Percentiles rank a stretch among this genome's conserved stretches.
Conservation (phyloP, 1,140 invertebrate genomes). For the Pseudoatta argentina region DNA sequence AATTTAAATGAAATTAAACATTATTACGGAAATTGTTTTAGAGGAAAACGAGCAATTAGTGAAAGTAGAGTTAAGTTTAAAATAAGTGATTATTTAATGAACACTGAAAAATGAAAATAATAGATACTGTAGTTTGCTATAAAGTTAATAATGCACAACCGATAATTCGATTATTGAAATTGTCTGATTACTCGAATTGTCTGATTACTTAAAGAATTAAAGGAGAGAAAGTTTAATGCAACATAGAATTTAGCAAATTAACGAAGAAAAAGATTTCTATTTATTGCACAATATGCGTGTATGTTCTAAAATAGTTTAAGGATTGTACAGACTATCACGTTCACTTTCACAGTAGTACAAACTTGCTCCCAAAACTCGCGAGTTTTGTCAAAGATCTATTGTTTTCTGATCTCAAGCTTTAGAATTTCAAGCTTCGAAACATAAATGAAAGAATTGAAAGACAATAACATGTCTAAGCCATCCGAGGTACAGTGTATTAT, state of each 20-base stretch:
- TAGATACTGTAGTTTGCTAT: neutral
- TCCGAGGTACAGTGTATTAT: neutral
- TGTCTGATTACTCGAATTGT: neutral
- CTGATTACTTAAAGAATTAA: neutral
- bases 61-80: neutral
- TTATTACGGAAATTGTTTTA: neutral
- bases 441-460: constrained; percentile 34
- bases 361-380: constrained; percentile 40
- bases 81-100: neutral
- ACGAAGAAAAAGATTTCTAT: neutral
- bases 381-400: constrained; percentile 49
- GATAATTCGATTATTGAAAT: neutral
- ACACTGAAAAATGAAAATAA: constrained; percentile 2
- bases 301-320: constrained; percentile 5
- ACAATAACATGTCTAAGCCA: constrained; percentile 21
- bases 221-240: neutral
- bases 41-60: neutral
- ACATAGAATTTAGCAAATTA: neutral
- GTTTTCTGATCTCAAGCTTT: constrained; percentile 35
- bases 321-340: constrained; percentile 14
- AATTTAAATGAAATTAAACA: neutral
- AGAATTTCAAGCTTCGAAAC: constrained; percentile 21
- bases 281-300: neutral
- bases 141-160: neutral
- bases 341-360: constrained; percentile 17